Evolutionary conservation across 1,140 invertebrate species (phyloP), one percentile per base, ranked within the genome.

Genomic region (Drosophila bocqueti): DNA sequence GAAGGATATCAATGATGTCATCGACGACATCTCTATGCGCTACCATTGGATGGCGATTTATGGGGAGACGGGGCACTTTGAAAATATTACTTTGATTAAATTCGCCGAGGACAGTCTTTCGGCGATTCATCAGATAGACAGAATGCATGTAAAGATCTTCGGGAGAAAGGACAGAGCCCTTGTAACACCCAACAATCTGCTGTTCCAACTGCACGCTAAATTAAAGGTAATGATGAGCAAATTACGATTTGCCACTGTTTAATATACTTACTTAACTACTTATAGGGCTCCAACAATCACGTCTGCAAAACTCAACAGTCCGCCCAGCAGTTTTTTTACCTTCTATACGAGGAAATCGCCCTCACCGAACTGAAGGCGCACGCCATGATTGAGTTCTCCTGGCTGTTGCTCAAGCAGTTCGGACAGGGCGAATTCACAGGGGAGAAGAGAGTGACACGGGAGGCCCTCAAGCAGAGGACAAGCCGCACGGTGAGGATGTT

Each of bases 91-190:
- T 18, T 26, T 52, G 3, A 52, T 15, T n/a, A 52, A 13, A 21
- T 52, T 52, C 50, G 50, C 50, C 29, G 50, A 52, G 50, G n/a
- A 34, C 7, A 34, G 50, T 15, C 50, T 18, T 4, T 34, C 29
- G 29, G 13, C 29, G n/a, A 52, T 34, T 10, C n/a, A 52, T 15
- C 50, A 52, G n/a, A 52, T 52, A 4, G 50, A 34, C 11, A 52
- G 11, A 6, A 18, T 52, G n/a, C 50, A 52, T 5, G 11, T 18
- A 18, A 21, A 11, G 11, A 29, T 52, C n/a, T 6, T 52, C 7
- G 50, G 50, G 7, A 52, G 50, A 11, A n/a, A 52, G 11, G 50
- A 34, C 1, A 52, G 29, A 18, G 29, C 10, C 11, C n/a, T 15
- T 34, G n/a, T 13, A 18, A 52, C 50, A 6, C 11, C 50, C 29